Evolutionary conservation across 2,888 invertebrate species (phyloP).

Genomic region (Eupithecia subfuscata): DNA sequence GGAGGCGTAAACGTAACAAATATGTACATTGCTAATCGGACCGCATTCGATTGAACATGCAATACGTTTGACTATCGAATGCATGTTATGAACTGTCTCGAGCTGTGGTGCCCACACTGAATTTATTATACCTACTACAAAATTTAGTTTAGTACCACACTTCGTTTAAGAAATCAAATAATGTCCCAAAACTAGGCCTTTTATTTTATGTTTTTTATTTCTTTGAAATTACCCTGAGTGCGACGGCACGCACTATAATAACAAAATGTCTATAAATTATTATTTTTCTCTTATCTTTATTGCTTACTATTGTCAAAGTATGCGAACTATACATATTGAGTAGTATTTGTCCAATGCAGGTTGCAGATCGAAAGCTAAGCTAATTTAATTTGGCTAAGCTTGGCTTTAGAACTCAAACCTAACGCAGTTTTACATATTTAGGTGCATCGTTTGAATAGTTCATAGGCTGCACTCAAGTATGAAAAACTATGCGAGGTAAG

Average conservation of each 20-base stretch:
- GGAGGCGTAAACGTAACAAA: conserved; percentile 18
- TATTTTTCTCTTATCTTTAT: too few relatives aligned
- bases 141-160: not conserved
- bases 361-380: not conserved
- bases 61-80: conserved; percentile 29
- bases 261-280: too few relatives aligned
- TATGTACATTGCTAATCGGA: conserved; percentile 24
- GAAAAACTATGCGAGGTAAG: not conserved
- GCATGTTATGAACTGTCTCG: not conserved
- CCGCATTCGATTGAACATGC: conserved; percentile 21
- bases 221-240: too few relatives aligned
- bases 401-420: too few relatives aligned
- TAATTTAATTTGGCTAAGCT: too few relatives aligned
- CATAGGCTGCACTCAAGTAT: not conserved
- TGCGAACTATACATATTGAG: not conserved
- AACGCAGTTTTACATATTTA: too few relatives aligned
- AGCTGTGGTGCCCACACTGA: not conserved
- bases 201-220: too few relatives aligned
- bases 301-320: too few relatives aligned
- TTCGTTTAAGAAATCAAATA: too few relatives aligned
- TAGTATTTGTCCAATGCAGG: not conserved
- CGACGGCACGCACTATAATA: too few relatives aligned
- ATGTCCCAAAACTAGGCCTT: too few relatives aligned
- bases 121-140: not conserved
- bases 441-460: not conserved